Evolutionary conservation across 2,113 vertebrate genomes (phyloP).

Genomic region (Sturnus vulgaris): DNA sequence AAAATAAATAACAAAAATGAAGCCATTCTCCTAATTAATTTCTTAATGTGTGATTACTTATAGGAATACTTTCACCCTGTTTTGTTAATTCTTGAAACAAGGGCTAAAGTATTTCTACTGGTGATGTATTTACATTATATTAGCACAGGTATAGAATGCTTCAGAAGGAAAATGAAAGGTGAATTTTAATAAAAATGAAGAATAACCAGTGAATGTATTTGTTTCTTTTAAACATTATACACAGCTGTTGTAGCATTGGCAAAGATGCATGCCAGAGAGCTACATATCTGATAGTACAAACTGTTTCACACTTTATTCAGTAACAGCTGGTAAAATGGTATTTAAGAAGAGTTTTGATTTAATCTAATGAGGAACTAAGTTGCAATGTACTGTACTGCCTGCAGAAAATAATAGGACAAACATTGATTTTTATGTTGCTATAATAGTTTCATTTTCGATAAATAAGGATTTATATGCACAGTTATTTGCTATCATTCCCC

Average conservation of each 20-base stretch:
- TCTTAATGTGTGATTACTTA: background rate
- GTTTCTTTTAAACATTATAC: slow-evolving; percentile 56
- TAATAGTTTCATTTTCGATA: slow-evolving; percentile 75
- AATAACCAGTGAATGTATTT: slow-evolving; percentile 45
- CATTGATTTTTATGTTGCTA: slow-evolving; percentile 79
- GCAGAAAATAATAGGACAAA: slow-evolving; percentile 78
- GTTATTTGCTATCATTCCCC: slow-evolving; percentile 61
- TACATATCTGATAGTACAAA: slow-evolving; percentile 58
- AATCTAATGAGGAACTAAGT: slow-evolving; percentile 76
- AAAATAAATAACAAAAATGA: background rate
- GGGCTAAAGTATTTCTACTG: background rate
- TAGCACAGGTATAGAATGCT: background rate
- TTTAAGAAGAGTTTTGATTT: slow-evolving; percentile 79
- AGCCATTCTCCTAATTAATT: background rate
- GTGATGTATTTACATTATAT: background rate
- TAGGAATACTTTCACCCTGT: background rate
- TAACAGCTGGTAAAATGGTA: slow-evolving; percentile 80
- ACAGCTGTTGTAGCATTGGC: slow-evolving; percentile 68
- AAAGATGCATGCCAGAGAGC: slow-evolving; percentile 61
- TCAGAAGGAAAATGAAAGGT: background rate
- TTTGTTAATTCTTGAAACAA: background rate
- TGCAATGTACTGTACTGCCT: slow-evolving; percentile 66
- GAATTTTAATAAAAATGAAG: slow-evolving; percentile 55
- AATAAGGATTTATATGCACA: slow-evolving; percentile 75
- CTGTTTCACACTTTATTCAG: slow-evolving; percentile 68